Conservation (phyloP, 2,888 invertebrate species). For the Kuschelorhynchus macadamiae region DNA sequence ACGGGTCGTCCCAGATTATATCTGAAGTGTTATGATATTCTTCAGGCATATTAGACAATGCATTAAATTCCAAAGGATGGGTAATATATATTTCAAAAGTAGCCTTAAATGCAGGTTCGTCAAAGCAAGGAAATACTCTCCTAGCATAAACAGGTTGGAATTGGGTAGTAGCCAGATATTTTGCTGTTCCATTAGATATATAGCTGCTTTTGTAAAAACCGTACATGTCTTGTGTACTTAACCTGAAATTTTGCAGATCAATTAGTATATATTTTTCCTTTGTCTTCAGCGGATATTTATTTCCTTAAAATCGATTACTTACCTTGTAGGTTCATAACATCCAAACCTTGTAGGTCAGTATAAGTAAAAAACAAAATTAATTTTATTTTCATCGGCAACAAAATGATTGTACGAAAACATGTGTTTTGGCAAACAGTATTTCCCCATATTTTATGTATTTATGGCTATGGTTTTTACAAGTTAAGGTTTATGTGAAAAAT, state of each 20-base stretch:
- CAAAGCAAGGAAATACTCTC: slow-evolving; percentile 56
- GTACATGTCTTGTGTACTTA: slow-evolving; percentile 53
- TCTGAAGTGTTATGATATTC: slow-evolving; percentile 9
- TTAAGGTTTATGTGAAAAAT: too few relatives aligned
- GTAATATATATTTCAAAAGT: slow-evolving; percentile 49
- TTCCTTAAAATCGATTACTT: too few relatives aligned
- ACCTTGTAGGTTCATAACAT: too few relatives aligned
- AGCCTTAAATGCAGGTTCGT: slow-evolving; percentile 56
- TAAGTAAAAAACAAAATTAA: too few relatives aligned
- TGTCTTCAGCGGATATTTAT: too few relatives aligned
- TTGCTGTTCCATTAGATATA: slow-evolving; percentile 25
- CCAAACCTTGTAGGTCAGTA: too few relatives aligned
- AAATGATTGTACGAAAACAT: too few relatives aligned
- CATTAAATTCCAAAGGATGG: slow-evolving; percentile 41
- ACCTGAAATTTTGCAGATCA: slow-evolving; percentile 16
- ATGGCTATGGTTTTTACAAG: too few relatives aligned
- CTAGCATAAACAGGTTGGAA: slow-evolving; percentile 54
- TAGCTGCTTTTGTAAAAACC: slow-evolving; percentile 56
- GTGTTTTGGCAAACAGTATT: too few relatives aligned
- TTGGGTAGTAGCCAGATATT: slow-evolving; percentile 55
- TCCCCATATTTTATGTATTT: too few relatives aligned
- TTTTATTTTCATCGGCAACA: too few relatives aligned
- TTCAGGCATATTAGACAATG: slow-evolving; percentile 49
- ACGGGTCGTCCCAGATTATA: slow-evolving; percentile 31
- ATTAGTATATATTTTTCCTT: too few relatives aligned